Evolutionary conservation across 2,797 vertebrate species (phyloP).

Genomic region (Pangasius djambal): DNA sequence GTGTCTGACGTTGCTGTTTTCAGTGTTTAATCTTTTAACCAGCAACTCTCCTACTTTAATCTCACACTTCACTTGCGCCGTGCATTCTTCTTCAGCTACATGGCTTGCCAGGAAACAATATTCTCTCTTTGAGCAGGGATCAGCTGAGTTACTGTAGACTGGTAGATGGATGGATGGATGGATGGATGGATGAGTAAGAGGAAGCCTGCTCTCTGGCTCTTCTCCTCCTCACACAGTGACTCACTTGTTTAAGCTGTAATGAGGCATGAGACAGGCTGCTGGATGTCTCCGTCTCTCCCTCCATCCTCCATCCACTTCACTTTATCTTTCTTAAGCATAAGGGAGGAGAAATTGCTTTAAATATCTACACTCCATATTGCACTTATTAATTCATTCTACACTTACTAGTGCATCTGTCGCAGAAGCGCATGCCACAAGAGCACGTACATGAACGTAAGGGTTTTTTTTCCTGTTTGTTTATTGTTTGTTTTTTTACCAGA

Average conservation of each 20-base stretch:
- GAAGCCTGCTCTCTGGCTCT: conserved; percentile 23
- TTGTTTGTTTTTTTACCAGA: not conserved
- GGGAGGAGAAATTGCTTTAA: not conserved
- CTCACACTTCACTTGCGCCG: not conserved
- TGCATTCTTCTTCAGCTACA: conserved; percentile 10
- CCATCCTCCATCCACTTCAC: conserved; percentile 1
- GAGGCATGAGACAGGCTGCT: conserved; percentile 48
- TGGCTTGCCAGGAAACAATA: not conserved
- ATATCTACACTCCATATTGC: not conserved
- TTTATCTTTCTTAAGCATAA: conserved; percentile 20
- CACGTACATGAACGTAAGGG: not conserved
- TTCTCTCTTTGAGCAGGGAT: conserved; percentile 10
- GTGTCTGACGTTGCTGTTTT: conserved; percentile 29
- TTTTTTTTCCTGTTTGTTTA: not conserved
- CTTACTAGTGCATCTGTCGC: not conserved
- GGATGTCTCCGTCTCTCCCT: conserved; percentile 42
- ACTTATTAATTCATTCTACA: not conserved
- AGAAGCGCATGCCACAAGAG: not conserved
- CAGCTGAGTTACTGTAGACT: conserved; percentile 23
- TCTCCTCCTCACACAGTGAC: conserved; percentile 43
- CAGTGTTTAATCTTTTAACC: conserved; percentile 8
- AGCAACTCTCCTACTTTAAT: not conserved
- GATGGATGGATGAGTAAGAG: not conserved
- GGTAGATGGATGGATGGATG: not conserved
- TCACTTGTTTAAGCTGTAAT: conserved; percentile 48